phyloP scores from a whole-genome alignment of 2,888 invertebrate genomes.

The Artemia sinica region DNA sequence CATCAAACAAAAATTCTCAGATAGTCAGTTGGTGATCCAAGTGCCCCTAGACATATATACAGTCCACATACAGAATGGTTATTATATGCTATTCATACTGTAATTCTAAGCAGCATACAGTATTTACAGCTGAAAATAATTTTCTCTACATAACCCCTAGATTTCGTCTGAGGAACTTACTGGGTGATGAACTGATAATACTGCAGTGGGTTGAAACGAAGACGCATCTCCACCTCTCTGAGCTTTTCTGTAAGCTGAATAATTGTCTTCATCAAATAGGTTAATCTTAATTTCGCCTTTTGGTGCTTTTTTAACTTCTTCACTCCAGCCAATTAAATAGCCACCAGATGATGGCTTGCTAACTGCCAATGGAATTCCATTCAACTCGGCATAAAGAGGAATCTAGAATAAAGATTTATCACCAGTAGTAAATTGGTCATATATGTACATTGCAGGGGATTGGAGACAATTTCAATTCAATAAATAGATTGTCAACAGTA shows the following conservation, averaged over 20 bases:
- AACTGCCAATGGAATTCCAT: slow-evolving; percentile 65
- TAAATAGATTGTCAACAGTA: no score
- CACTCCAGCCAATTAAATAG: slow-evolving; percentile 73
- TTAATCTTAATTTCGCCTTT: slow-evolving; percentile 62
- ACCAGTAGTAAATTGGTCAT: no score
- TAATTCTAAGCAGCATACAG: neutral
- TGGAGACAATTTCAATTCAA: no score
- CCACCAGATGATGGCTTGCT: slow-evolving; percentile 45
- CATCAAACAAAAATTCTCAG: no score
- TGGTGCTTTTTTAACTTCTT: slow-evolving; percentile 61
- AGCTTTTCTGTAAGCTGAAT: slow-evolving; percentile 58
- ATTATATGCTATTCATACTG: neutral
- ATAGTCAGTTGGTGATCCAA: no score
- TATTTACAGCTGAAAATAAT: neutral
- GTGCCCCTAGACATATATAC: no score
- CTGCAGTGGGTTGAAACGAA: slow-evolving; percentile 48
- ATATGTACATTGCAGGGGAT: no score
- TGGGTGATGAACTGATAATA: slow-evolving; percentile 51
- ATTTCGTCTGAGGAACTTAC: slow-evolving; percentile 26
- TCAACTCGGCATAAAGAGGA: slow-evolving; percentile 71
- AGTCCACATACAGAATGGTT: no score
- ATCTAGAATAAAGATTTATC: slow-evolving; percentile 33
- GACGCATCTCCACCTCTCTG: slow-evolving; percentile 44
- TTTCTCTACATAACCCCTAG: neutral
- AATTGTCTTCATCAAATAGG: slow-evolving; percentile 81